A percentile compares a stretch with the other conserved stretches of the same genome.
Conservation (phyloP, 2,797 vertebrate genomes). For the Triplophysa bombifrons region DNA sequence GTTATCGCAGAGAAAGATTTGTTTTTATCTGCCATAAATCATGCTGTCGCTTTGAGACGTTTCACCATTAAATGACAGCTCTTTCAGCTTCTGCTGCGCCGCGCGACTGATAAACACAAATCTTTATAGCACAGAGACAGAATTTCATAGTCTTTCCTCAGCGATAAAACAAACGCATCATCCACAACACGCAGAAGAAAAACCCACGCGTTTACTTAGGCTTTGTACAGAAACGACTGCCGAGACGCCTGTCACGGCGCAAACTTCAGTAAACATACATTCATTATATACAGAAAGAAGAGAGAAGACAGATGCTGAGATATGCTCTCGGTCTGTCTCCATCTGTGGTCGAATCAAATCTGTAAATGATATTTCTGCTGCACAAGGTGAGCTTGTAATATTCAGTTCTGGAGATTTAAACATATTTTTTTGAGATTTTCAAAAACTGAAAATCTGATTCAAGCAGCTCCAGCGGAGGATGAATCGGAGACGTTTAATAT, state of each 20-base stretch:
- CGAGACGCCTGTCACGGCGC: constrained; percentile 1
- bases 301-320: constrained; percentile 9
- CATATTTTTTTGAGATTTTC: background rate
- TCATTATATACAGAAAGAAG: constrained; percentile 5
- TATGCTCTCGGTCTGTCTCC: constrained; percentile 9
- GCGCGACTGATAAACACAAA: constrained; percentile 4
- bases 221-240: constrained; percentile 7
- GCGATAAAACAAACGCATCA: constrained; percentile 12
- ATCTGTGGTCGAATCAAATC: constrained; percentile 29
- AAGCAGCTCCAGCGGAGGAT: background rate
- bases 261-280: constrained; percentile 33
- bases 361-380: constrained; percentile 24
- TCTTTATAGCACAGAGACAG: constrained; percentile 8
- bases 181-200: constrained; percentile 6
- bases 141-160: constrained; percentile 20
- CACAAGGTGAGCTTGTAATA: constrained; percentile 4
- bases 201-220: background rate
- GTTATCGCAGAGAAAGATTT: constrained; percentile 31
- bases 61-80: constrained; percentile 29
- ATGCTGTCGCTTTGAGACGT: constrained; percentile 31
- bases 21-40: constrained; percentile 40
- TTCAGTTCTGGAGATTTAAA: background rate
- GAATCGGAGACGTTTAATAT: background rate
- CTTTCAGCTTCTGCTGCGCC: constrained; percentile 21
- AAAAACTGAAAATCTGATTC: background rate